Evolutionary conservation across 2,888 invertebrate genomes (phyloP).

Genomic region (Agonopterix alstromeriana): DNA sequence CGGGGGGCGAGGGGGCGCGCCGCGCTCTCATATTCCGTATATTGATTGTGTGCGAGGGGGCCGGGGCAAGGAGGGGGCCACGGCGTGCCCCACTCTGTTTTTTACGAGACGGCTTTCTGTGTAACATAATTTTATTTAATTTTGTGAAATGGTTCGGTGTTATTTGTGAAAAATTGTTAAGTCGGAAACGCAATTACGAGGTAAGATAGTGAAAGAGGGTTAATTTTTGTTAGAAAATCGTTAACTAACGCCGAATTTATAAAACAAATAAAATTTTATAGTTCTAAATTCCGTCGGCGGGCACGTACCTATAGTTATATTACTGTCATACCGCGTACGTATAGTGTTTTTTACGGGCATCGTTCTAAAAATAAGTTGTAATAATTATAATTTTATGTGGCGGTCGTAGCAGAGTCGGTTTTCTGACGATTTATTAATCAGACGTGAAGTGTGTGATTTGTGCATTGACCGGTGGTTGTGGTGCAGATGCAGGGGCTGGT

Average conservation of each 20-base stretch:
- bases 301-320: constrained; percentile 66
- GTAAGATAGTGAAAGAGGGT: constrained; percentile 57
- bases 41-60: constrained; percentile 77
- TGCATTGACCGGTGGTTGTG: constrained; percentile 24
- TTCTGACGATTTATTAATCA: constrained; percentile 64
- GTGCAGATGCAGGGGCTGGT: constrained; percentile 77
- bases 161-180: constrained; percentile 72
- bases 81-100: constrained; percentile 78
- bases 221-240: constrained; percentile 46
- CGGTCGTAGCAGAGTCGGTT: constrained; percentile 70
- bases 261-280: constrained; percentile 65
- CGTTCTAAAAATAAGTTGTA: constrained; percentile 78
- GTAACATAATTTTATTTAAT: constrained; percentile 76
- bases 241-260: constrained; percentile 47
- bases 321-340: constrained; percentile 77
- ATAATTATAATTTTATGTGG: constrained; percentile 78
- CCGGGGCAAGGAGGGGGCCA: constrained; percentile 70
- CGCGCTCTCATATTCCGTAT: constrained; percentile 77
- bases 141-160: constrained; percentile 76
- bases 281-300: constrained; percentile 71
- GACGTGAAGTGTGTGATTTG: constrained; percentile 59
- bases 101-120: constrained; percentile 78
- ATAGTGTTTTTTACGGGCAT: constrained; percentile 78
- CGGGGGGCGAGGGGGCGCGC: constrained; percentile 75
- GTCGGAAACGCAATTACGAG: constrained; percentile 64